Percentiles rank a stretch among this genome's conserved stretches.
Conservation (phyloP, 1,140 invertebrate species). For the Drosophila insularis region DNA sequence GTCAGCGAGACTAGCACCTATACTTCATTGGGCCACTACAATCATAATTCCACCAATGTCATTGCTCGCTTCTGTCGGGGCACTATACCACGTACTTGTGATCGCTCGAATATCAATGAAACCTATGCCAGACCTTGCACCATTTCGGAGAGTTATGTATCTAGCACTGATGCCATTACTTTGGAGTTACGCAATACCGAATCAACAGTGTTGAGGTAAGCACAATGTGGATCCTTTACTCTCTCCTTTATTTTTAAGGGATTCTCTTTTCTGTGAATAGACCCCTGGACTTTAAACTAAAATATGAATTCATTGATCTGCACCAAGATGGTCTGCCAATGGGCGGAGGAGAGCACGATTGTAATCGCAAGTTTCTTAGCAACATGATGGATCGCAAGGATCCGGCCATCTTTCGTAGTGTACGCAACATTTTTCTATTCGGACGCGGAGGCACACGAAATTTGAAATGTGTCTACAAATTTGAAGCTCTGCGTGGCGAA, state of each 20-base stretch:
- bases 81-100: conserved; percentile 89
- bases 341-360: conserved; percentile 84
- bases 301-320: conserved; percentile 95
- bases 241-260: no score
- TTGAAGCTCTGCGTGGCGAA: conserved; percentile 91
- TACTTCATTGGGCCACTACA: conserved; percentile 53
- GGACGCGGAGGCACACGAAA: conserved; percentile 91
- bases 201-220: conserved; percentile 88
- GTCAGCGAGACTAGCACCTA: conserved; percentile 49
- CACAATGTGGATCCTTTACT: no score
- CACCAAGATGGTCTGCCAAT: conserved; percentile 91
- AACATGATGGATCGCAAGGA: conserved; percentile 85
- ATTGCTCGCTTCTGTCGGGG: conserved; percentile 91
- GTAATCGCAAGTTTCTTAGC: conserved; percentile 85
- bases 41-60: conserved; percentile 86
- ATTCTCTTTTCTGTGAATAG: conserved; percentile 9
- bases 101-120: conserved; percentile 84
- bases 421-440: conserved; percentile 92
- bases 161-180: conserved; percentile 90
- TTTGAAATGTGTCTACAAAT: conserved; percentile 92
- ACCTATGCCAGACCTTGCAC: conserved; percentile 87
- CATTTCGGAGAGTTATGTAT: conserved; percentile 91
- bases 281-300: conserved; percentile 90
- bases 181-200: conserved; percentile 90
- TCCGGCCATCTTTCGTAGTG: conserved; percentile 86